Conservation (phyloP, 2,113 vertebrate species). For the Calidris pygmaea region DNA sequence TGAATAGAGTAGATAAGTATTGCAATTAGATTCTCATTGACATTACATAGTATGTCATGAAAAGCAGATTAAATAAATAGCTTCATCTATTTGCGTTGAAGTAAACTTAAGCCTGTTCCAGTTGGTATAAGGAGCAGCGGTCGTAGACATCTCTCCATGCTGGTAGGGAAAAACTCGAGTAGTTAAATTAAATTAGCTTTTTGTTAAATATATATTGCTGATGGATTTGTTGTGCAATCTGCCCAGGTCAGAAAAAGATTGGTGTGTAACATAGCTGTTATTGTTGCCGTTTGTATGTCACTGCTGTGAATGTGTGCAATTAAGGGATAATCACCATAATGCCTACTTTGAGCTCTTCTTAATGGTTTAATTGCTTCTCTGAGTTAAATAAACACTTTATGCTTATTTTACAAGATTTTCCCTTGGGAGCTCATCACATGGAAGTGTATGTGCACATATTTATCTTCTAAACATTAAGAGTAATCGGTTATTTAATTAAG, state of each 20-base stretch:
- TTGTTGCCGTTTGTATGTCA: background rate
- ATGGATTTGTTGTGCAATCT: background rate
- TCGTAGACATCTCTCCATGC: background rate
- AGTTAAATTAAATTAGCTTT: background rate
- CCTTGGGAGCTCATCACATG: background rate
- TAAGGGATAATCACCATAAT: conserved; percentile 60
- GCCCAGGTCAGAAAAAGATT: background rate
- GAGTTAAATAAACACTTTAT: conserved; percentile 45
- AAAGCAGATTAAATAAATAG: background rate
- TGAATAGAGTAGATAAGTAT: background rate
- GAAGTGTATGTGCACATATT: background rate
- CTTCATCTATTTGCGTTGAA: background rate
- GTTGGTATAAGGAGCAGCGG: background rate
- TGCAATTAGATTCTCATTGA: background rate
- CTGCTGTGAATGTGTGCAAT: conserved; percentile 8
- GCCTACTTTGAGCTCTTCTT: conserved; percentile 30
- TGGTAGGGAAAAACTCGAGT: background rate
- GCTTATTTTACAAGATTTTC: conserved; percentile 32
- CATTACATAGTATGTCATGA: background rate
- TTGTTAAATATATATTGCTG: background rate
- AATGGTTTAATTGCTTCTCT: conserved; percentile 60
- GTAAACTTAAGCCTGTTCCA: background rate
- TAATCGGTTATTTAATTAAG: background rate
- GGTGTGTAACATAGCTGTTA: background rate
- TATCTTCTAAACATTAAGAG: background rate